Base-by-base conservation (phyloP, 2,797 vertebrate species). In the Sandelia bainsii region DNA sequence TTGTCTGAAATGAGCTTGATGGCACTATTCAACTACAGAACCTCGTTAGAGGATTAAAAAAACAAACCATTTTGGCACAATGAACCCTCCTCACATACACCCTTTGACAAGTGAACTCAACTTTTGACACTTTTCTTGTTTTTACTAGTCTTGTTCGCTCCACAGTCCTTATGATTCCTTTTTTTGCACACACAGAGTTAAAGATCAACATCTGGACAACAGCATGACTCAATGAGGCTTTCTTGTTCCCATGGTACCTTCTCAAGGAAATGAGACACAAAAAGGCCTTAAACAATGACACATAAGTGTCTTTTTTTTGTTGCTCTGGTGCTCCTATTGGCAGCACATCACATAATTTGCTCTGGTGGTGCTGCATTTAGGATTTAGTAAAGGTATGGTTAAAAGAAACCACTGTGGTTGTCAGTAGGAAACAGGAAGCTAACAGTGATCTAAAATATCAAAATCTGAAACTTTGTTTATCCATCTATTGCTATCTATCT, bases 1-100 rank as follows among this genome's bases (percentile, higher is more conserved):
- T 46, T 65, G 46, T 53, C 32, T 68, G 69, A 64, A 71, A 71
- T 45, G 25, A 57, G 44, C 62, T 59, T 6, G 5, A 13, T 53
- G 54, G 32, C 51, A 13, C 46, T 50, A 3, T 20, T 49, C 52
- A 66, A 8, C 23, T 17, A 11, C 11, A 48, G 60, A 68, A 81
- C 3, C 34, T 57, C 44, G 61, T 60, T 45, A 53, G 37, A 54
- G 9, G 42, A 32, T 40, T 2, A 17, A 44, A 42, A 51, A 62
- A 40, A 25, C 13, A 2, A 13, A 8, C 0, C 3, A 3, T 34
- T 2, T 22, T 49, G 20, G 20, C 48, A 34, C 27, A 58, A 40
- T 13, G 3, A n/a, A 14, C 17, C 8, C 44, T 1, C 3, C 23
- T 6, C 32, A 16, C 22, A 34, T 11, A n/a, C 25, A 44, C 10